Conservation (phyloP, 2,113 vertebrate species). For the Vombatus ursinus region DNA sequence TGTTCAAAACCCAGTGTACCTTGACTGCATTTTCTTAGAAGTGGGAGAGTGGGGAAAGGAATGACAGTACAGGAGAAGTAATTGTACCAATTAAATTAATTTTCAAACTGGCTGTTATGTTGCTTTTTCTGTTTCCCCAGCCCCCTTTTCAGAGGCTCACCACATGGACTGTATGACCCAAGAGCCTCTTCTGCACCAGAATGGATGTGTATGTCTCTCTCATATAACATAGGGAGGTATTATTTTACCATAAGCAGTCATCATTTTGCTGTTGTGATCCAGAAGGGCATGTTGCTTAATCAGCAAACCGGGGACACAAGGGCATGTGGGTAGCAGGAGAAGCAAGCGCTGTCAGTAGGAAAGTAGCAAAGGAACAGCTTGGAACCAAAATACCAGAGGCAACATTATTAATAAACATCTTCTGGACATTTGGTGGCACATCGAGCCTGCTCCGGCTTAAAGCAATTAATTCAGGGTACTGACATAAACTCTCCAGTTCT, state of each 20-base stretch:
- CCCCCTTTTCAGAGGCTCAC: constrained; percentile 11
- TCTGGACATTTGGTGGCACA: constrained; percentile 96
- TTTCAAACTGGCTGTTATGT: constrained; percentile 39
- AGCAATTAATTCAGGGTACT: constrained; percentile 99
- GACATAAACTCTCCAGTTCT: constrained; percentile 99
- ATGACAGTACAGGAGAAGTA: background rate
- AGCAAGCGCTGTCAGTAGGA: constrained; percentile 57
- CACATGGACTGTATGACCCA: background rate
- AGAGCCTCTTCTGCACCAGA: background rate
- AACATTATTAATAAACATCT: constrained; percentile 93
- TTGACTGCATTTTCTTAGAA: constrained; percentile 69
- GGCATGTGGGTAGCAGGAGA: constrained; percentile 45
- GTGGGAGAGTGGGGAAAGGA: background rate
- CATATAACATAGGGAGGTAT: background rate
- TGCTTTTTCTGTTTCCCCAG: background rate
- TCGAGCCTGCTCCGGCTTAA: constrained; percentile 94
- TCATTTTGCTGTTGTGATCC: constrained; percentile 71
- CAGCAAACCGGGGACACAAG: constrained; percentile 1
- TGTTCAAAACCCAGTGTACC: constrained; percentile 66
- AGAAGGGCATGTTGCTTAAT: background rate
- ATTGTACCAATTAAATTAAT: constrained; percentile 70
- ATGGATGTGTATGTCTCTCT: background rate
- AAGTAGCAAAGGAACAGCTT: constrained; percentile 74
- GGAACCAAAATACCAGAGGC: constrained; percentile 74
- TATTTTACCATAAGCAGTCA: constrained; percentile 77